Evolutionary conservation across 1,140 invertebrate species (phyloP), one percentile per base, ranked within the genome.

Genomic region (Brachionus asplanchnoidis): DNA sequence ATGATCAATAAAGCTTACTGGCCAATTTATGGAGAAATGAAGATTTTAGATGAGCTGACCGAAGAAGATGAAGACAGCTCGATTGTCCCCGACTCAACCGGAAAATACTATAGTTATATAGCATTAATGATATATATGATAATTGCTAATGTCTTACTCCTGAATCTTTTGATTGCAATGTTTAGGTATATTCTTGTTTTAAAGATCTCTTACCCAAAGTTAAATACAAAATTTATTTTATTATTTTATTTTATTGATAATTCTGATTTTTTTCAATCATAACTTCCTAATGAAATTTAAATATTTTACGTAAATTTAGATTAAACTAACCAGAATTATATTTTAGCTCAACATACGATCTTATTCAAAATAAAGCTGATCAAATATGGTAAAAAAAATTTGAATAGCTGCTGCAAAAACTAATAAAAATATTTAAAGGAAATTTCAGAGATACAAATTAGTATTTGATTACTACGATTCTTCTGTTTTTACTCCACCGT

Each of bases 91-190:
- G 78, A 82, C 9, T 9, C 8, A 60, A 11, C 8, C n/a, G 78
- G 78, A 28, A 60, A 17, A 20, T 60, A 40, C 17, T 82, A 26
- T 60, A 65, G 53, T 32, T 82, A 20, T 66, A 53, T 56, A 14
- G 78, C 78, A 36, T 66, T 82, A 60, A 82, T 82, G 78, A 36
- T 82, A 44, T 89, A 88, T 86, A 86, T 89, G 86, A 73, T 89
- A 8, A 85, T 89, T 7, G 88, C 88, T 11, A 89, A 88, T 80
- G 87, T 89, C 44, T 85, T 89, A 8, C 86, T 89, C 42, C 85
- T 89, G 50, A 89, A 89, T 82, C 86, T 89, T 1, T 86, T 89
- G 11, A 89, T 89, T 87, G 88, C 88, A 26, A 89, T 89, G 88
- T 89, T 89, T 85, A 88, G 88, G 88, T 89, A 86, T 23, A 17